Evolutionary conservation across 2,113 vertebrate species (phyloP).

Genomic region (Eolophus roseicapilla): DNA sequence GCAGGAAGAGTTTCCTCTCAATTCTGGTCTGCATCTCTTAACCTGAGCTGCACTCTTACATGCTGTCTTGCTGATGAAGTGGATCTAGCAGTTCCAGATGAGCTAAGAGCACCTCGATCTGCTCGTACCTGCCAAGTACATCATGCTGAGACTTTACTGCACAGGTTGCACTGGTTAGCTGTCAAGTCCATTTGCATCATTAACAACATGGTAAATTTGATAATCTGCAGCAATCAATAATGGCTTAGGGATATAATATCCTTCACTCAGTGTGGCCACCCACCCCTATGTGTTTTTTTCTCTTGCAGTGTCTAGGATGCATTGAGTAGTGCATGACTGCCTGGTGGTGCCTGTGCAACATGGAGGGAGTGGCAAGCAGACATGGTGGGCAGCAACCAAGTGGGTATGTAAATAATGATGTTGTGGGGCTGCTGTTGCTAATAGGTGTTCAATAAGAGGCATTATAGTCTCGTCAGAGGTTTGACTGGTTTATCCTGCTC

Average conservation of each 20-base stretch:
- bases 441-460: neutral
- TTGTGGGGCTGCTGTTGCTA: neutral
- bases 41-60: neutral
- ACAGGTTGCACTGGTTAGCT: neutral
- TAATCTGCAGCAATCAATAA: neutral
- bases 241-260: neutral
- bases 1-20: neutral
- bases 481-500: neutral
- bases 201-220: neutral
- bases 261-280: neutral
- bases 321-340: neutral
- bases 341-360: neutral
- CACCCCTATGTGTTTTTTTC: neutral
- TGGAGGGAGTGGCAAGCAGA: neutral
- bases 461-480: neutral
- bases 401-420: neutral
- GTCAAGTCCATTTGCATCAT: neutral
- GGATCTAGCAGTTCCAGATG: neutral
- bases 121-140: neutral
- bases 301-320: neutral
- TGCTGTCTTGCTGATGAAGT: neutral
- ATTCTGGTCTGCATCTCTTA: neutral
- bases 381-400: fast-evolving
- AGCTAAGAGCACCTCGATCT: neutral
- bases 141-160: neutral